Evolutionary conservation across 2,888 invertebrate species (phyloP), one percentile per base, ranked within the genome.

Genomic region (Perizoma affinitatum): DNA sequence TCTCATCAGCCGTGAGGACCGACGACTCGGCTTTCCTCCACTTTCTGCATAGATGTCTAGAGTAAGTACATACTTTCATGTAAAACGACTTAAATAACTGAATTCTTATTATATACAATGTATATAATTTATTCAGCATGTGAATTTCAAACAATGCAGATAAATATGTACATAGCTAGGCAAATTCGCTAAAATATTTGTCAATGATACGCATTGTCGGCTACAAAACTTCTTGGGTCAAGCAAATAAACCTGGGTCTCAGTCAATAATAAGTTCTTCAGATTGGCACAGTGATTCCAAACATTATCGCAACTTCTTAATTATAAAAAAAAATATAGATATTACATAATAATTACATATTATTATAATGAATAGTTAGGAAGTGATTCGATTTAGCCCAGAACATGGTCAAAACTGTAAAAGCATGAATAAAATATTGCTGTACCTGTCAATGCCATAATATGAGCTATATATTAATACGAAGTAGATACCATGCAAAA

Each of bases 21-120:
- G 96, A 96, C 78, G 98, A 98, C 86, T 94, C 96, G 10, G 94
- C 96, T 67, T 98, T 98, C 91, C 95, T 98, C 46, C 97, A 98
- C 88, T 98, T 98, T 87, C 94, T 98, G 73, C 95, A 96, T 70
- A 94, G 96, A 80, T 98, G 98, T 88, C 93, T 98, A 75, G 97
- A 98, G 97, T 97, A 87, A 96, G 97, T 95, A 67, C 42, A 4
- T 10, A n/a, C n/a, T 10, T 40, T 40, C 7, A 40, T 40, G 40
- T 7, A 4, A 40, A 40, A 40, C 8, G 42, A 22, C 1, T 22
- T 22, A 22, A 22, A 22, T 22, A 22, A 22, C 22, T 22, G 22
- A 22, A 22, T 22, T 3, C 22, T 22, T 22, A 22, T 22, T 22
- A 22, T 22, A 22, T 2, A 22, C 22, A 22, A 22, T 22, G 22